Evolutionary conservation across 2,888 invertebrate genomes (phyloP).

Genomic region (Ligdia adustata): DNA sequence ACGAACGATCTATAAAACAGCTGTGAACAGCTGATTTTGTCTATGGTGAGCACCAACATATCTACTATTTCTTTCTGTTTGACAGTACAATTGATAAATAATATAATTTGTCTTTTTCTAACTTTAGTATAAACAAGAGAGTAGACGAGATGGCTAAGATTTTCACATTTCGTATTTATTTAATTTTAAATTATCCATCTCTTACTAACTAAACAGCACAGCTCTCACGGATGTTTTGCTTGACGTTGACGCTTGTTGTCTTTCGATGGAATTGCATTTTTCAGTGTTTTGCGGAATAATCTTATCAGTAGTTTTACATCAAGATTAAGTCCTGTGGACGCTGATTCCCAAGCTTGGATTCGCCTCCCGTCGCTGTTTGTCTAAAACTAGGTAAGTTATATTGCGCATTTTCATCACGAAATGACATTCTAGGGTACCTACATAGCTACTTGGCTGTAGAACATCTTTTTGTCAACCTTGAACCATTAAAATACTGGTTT

Average conservation of each 20-base stretch:
- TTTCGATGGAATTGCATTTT: constrained; percentile 62
- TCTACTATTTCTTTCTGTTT: constrained; percentile 42
- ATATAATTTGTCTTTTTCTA: constrained; percentile 23
- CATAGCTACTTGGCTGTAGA: constrained; percentile 37
- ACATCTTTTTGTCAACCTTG: constrained; percentile 77
- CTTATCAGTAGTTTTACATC: constrained; percentile 51
- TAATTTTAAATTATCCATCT: constrained; percentile 27
- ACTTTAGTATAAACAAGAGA: too few species aligned
- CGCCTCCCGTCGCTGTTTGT: constrained; percentile 32
- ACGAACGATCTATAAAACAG: too few species aligned
- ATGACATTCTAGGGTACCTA: constrained; percentile 64
- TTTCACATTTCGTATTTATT: too few species aligned
- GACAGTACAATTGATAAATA: too few species aligned
- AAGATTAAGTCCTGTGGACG: constrained; percentile 56
- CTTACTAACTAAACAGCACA: constrained; percentile 40
- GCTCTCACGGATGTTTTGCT: constrained; percentile 42
- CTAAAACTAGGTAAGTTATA: constrained; percentile 59
- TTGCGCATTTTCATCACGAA: constrained; percentile 66
- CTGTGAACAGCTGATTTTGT: constrained; percentile 64
- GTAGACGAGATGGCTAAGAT: too few species aligned
- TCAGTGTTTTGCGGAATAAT: constrained; percentile 62
- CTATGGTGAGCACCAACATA: constrained; percentile 42
- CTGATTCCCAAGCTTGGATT: constrained; percentile 51
- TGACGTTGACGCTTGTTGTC: constrained; percentile 70
- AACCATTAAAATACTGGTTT: constrained; percentile 57